These are phyloP conservation scores for Xerus inauris DNA, from an alignment of 2,113 vertebrate species.

Conservation along the genomic window DNA sequence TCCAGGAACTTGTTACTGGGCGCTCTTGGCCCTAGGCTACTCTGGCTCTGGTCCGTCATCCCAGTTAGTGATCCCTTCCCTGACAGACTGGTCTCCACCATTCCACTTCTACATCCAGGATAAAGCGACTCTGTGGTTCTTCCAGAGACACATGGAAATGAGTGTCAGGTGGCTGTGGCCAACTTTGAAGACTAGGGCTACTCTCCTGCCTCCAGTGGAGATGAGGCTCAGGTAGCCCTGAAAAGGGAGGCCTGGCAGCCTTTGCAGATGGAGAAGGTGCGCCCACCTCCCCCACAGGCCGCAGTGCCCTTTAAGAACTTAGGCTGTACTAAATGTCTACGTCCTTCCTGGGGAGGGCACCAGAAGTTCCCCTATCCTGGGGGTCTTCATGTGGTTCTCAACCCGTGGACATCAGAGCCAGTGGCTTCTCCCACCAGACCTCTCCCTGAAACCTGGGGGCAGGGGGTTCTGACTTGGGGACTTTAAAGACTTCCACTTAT, in stretches of 20 bases:
- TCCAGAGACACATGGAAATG: neutral
- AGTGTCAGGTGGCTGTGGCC: neutral
- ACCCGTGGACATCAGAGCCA: neutral
- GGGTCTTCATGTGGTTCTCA: neutral
- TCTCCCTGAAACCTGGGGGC: neutral
- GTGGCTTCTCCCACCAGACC: neutral
- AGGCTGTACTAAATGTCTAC: neutral
- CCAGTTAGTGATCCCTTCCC: neutral
- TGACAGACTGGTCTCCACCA: neutral
- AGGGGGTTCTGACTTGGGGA: neutral
- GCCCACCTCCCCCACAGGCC: neutral
- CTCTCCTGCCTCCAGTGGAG: neutral
- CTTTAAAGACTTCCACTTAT: neutral
- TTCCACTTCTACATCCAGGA: neutral
- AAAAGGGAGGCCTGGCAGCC: neutral
- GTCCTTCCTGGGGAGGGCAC: neutral
- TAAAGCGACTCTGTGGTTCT: neutral
- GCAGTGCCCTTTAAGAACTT: neutral
- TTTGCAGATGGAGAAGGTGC: neutral
- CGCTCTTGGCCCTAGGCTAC: neutral
- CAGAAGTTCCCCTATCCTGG: neutral
- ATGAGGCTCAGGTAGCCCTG: neutral
- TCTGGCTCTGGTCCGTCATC: neutral
- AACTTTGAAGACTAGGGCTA: neutral
- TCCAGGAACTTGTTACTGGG: neutral